A percentile compares a stretch with the other conserved stretches of the same genome.
phyloP scores from a whole-genome alignment of 2,113 vertebrate species.

The Odocoileus virginianus region DNA sequence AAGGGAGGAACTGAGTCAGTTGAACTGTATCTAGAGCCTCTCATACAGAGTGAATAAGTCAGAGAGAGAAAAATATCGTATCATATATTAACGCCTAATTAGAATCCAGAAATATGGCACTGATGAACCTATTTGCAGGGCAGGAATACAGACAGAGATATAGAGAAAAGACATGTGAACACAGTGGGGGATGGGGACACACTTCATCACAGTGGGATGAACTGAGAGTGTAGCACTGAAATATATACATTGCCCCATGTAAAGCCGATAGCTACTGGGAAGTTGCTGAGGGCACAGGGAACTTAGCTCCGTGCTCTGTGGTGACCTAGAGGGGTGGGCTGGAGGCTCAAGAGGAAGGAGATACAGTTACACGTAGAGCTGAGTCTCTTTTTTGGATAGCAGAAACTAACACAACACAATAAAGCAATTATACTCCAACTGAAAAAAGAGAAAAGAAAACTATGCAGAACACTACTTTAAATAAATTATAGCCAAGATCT shows the following conservation, averaged over 20 bases:
- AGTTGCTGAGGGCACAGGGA: background rate
- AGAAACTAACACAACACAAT: background rate
- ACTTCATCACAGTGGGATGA: background rate
- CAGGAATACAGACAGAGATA: background rate
- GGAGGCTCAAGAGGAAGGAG: background rate
- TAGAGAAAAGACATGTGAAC: background rate
- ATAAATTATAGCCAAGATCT: background rate
- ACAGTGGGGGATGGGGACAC: background rate
- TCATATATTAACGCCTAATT: background rate
- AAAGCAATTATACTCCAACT: background rate
- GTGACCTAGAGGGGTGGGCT: background rate
- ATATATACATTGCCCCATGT: background rate
- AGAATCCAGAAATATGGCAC: background rate
- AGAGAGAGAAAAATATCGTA: background rate
- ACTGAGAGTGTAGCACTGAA: background rate
- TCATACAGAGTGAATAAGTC: background rate
- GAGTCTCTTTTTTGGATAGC: background rate
- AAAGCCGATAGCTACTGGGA: background rate
- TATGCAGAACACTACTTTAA: background rate
- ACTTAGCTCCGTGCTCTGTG: background rate
- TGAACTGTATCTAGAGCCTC: background rate
- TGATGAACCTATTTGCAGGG: background rate
- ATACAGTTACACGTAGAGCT: background rate
- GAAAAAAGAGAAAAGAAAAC: background rate
- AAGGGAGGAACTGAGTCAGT: background rate